Base-by-base conservation (phyloP, 2,888 invertebrate genomes). In the Andrena bicolor region DNA sequence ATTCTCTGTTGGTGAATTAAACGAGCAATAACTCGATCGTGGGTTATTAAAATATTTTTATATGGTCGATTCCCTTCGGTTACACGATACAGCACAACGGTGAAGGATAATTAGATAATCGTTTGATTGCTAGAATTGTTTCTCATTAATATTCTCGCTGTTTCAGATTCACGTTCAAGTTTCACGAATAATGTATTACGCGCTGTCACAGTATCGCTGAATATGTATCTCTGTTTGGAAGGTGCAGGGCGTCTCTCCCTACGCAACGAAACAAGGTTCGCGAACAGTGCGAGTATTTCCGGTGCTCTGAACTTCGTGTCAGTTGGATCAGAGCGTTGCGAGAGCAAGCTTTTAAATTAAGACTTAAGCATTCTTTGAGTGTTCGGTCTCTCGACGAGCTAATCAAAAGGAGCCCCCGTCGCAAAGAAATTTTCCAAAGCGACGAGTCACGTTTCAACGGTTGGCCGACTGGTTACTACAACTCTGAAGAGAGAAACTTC, bases 361-460 rank as follows among this genome's bases (percentile, higher is more conserved):
- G 30, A 0, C 28, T 49, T 26, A 32, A 32, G 53, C 10, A 53
- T 66, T 66, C 66, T 51, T 23, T 13, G 30, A 51, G 66, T 30
- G 26, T 30, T 53, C 30, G 32, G 32, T 20, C 32, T n/a, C 20
- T 51, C 51, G 53, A 30, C 20, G 30, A 68, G 32, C 32, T 13
- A 32, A 68, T 51, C 66, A 68, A 58, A 58, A 69, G 56, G 23
- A 56, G 26, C 10, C 56, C 3, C 56, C 10, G 56, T 13, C 56
- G 23, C 56, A 65, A 10, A 26, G 28, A 30, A 74, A 74, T 74
- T 23, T 74, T 23, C 30, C 58, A 41, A 20, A 56, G 35, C 20
- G 70, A 26, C 69, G 63, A 23, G 53, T 28, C 35, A 41, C 58
- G 58, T 53, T 58, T 10, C 32, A 58, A 51, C 26, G 7, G 48